phyloP scores from a whole-genome alignment of 2,797 vertebrate genomes.

The Aphelocoma californica region DNA sequence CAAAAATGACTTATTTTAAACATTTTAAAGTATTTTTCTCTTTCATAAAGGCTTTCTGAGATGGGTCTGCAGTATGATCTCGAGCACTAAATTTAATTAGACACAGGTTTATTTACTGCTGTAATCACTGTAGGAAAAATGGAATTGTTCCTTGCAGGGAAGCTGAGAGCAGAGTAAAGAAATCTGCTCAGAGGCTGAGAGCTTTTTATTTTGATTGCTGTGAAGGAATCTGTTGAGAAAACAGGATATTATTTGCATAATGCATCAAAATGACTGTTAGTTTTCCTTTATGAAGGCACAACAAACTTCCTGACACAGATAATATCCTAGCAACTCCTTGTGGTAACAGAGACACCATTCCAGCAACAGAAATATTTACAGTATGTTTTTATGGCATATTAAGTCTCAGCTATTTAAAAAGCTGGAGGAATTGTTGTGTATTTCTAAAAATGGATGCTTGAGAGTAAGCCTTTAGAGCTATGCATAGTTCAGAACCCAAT shows the following conservation, averaged over 20 bases:
- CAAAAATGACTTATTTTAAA: background rate
- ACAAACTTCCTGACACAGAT: slow-evolving; percentile 58
- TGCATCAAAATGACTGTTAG: slow-evolving; percentile 12
- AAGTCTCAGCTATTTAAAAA: slow-evolving; percentile 26
- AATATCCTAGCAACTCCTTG: slow-evolving; percentile 69
- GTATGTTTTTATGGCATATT: slow-evolving; percentile 38
- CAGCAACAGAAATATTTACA: slow-evolving; percentile 64
- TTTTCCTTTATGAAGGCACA: slow-evolving; percentile 52
- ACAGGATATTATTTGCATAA: slow-evolving; percentile 16
- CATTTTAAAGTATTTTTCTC: background rate
- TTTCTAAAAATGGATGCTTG: slow-evolving; percentile 36
- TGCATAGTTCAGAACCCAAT: background rate
- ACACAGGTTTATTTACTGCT: background rate
- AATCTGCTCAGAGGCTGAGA: background rate
- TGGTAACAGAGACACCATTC: slow-evolving; percentile 28
- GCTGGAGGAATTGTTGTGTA: slow-evolving; percentile 5
- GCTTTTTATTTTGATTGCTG: background rate
- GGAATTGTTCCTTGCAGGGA: background rate
- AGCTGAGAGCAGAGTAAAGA: background rate
- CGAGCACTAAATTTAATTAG: background rate
- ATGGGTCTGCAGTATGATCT: background rate
- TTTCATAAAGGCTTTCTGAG: background rate
- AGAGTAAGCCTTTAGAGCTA: background rate
- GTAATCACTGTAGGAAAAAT: background rate
- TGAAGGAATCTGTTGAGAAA: slow-evolving; percentile 38